Base-by-base conservation (phyloP, 2,888 invertebrate genomes). In the Drosophila vallismaia region DNA sequence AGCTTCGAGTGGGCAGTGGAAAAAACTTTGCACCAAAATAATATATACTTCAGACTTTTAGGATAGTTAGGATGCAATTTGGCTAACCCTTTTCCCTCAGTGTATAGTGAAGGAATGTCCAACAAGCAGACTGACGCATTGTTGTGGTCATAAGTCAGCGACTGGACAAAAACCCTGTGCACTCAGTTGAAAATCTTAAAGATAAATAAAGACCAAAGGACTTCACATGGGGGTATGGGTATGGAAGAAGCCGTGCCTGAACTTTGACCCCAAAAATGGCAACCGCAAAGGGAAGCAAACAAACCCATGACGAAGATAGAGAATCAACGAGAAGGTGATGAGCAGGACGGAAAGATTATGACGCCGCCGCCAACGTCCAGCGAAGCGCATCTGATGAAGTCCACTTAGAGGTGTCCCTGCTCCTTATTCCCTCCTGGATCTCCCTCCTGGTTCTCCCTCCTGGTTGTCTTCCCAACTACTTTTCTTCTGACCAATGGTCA, bases 301-400 rank as follows among this genome's bases (percentile, higher is more conserved):
- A 72, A 63, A 31, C 68, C 33, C 44, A 70, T 74, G 69, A 75
- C 24, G 62, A 40, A 8, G 51, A 42, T 6, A 24, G 36, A 38
- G 64, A 63, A 36, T 51, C 51, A 9, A 45, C 52, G 45, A 64
- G 36, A 46, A 38, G 67, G 53, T 53, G 53, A 69, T 48, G 58
- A 50, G 71, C 67, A 46, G 52, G 44, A 54, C 49, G 54, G 53
- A 14, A 73, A 75, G 82, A 87, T 85, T 86, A 85, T 86, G 85
- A 83, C 60, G 82, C 81, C 77, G 75, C 51, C 64, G 69, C 36
- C 36, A 12, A 45, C 66, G 76, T 53, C 68, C 84, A 80, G 68
- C 89, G 86, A 80, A 86, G 90, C 89, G 86, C 89, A 87, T 86
- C 89, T 89, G 89, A 89, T 89, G 90, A 90, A 88, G 83, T 79